Percentiles rank a stretch among this genome's conserved stretches.
phyloP scores from a whole-genome alignment of 1,140 invertebrate species.

The Drosophila grimshawi region DNA sequence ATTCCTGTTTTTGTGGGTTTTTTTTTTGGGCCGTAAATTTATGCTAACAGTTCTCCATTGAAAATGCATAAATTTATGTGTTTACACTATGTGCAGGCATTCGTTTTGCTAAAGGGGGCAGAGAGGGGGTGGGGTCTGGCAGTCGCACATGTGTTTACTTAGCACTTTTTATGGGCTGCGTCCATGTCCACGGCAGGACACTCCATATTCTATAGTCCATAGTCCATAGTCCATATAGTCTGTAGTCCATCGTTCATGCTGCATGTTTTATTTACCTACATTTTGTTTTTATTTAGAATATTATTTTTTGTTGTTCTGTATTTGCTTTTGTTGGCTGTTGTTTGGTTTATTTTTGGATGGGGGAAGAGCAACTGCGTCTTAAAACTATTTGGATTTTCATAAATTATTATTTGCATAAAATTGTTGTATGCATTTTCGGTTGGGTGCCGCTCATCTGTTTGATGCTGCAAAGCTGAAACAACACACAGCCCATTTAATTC shows the following conservation, averaged over 20 bases:
- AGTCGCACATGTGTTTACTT: constrained; percentile 78
- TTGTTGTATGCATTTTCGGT: constrained; percentile 18
- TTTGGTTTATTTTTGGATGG: constrained; percentile 55
- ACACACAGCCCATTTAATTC: constrained; percentile 69
- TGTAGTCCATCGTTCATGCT: constrained; percentile 34
- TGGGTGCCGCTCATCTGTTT: constrained; percentile 10
- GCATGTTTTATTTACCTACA: constrained; percentile 73
- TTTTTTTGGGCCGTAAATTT: constrained; percentile 76
- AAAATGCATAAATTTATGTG: constrained; percentile 84
- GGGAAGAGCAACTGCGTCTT: constrained; percentile 7
- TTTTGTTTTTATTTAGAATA: constrained; percentile 50
- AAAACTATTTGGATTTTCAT: constrained; percentile 76
- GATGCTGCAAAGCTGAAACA: constrained; percentile 21
- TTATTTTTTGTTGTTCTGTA: constrained; percentile 34
- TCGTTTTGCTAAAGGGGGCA: constrained; percentile 52
- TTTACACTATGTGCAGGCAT: constrained; percentile 81
- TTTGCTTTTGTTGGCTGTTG: constrained; percentile 26
- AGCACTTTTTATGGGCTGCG: constrained; percentile 76
- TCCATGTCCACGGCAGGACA: constrained; percentile 18
- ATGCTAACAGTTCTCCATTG: constrained; percentile 83
- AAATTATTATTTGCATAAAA: constrained; percentile 77
- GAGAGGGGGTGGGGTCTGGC: background rate
- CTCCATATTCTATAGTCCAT: constrained; percentile 17
- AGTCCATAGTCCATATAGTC: constrained; percentile 15
- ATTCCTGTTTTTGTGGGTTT: constrained; percentile 32